Evolutionary conservation across 1,140 invertebrate genomes (phyloP).

Genomic region (Bicyclus anynana): DNA sequence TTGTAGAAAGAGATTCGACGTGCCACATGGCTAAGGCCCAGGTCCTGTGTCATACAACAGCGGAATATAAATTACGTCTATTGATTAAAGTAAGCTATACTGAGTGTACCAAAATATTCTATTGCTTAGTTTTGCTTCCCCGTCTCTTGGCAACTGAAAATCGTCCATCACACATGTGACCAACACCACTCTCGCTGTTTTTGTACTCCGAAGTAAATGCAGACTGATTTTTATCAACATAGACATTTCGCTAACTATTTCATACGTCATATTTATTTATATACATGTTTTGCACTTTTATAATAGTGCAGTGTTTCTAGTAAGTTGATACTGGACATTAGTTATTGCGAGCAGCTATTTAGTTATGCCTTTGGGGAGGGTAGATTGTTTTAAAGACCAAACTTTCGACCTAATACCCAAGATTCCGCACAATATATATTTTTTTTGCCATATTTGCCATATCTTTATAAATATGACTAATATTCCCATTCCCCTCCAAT

Average conservation of each 20-base stretch:
- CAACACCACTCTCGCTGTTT: slow-evolving; percentile 46
- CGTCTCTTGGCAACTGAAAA: slow-evolving; percentile 67
- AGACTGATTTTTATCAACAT: slow-evolving; percentile 22
- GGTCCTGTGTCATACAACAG: slow-evolving; percentile 17
- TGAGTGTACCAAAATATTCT: slow-evolving; percentile 17
- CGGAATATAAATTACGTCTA: slow-evolving; percentile 40
- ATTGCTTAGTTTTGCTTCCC: slow-evolving; percentile 56
- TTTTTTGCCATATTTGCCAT: too few species aligned
- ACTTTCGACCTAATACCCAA: too few species aligned
- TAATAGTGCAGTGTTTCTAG: background rate
- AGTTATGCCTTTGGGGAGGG: background rate
- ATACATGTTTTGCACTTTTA: background rate
- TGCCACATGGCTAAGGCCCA: background rate
- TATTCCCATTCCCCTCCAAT: too few species aligned
- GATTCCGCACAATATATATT: too few species aligned
- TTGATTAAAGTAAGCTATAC: slow-evolving; percentile 24
- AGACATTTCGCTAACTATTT: slow-evolving; percentile 32
- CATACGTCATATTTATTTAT: slow-evolving; percentile 3
- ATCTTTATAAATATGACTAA: too few species aligned
- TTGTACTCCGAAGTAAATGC: slow-evolving; percentile 60
- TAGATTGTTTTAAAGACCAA: too few species aligned
- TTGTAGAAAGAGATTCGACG: too few species aligned
- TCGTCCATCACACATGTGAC: slow-evolving; percentile 64
- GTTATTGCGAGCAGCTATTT: background rate
- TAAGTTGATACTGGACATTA: slow-evolving; percentile 1